Conservation (phyloP, 2,888 invertebrate genomes). For the Eremobia ochroleuca region DNA sequence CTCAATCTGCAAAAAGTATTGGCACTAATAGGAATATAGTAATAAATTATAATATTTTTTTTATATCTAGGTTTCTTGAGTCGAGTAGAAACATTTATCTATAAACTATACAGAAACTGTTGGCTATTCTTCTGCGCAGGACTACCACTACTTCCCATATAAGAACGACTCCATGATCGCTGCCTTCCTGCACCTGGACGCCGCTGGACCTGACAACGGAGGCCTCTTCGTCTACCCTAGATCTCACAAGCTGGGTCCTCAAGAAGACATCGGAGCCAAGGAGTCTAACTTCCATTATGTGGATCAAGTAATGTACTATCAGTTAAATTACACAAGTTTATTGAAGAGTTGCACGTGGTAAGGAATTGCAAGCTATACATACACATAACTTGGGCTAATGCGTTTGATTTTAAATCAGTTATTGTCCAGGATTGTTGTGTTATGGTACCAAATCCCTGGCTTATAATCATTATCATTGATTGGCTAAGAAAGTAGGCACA, state of each 20-base stretch:
- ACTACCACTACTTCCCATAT: slow-evolving; percentile 92
- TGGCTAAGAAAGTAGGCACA: too few relatives aligned
- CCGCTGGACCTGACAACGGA: slow-evolving; percentile 90
- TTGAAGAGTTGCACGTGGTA: not conserved
- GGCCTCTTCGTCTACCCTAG: slow-evolving; percentile 91
- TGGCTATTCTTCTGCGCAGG: slow-evolving; percentile 76
- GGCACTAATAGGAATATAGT: not conserved
- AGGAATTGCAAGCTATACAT: not conserved
- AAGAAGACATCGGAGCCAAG: slow-evolving; percentile 86
- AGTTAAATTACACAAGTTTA: not conserved
- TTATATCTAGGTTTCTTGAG: not conserved
- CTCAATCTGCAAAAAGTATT: not conserved
- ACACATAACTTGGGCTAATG: not conserved
- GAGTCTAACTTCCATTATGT: slow-evolving; percentile 88
- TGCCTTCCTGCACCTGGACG: slow-evolving; percentile 91
- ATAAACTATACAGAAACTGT: not conserved
- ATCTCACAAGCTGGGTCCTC: slow-evolving; percentile 91
- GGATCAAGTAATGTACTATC: slow-evolving; percentile 79
- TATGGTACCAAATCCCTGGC: too few relatives aligned
- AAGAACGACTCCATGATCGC: slow-evolving; percentile 91
- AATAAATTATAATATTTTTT: not conserved
- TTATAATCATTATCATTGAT: too few relatives aligned
- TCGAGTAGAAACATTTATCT: not conserved
- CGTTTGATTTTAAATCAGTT: not conserved
- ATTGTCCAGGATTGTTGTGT: not conserved